phyloP scores from a whole-genome alignment of 2,113 vertebrate species.

The Lates calcarifer region DNA sequence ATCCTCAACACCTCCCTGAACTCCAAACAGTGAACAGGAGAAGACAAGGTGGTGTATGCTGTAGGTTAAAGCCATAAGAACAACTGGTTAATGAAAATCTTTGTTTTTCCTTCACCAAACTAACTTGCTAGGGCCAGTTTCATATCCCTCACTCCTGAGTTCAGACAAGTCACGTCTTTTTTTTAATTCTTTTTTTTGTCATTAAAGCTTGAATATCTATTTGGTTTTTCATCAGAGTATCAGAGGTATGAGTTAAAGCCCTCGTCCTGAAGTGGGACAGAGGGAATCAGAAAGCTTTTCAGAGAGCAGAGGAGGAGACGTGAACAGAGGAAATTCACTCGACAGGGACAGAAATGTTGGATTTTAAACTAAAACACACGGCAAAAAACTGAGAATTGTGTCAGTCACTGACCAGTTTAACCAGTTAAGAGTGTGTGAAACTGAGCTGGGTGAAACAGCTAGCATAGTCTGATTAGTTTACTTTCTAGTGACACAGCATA shows the following conservation, averaged over 20 bases:
- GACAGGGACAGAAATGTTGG: background rate
- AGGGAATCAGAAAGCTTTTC: constrained; percentile 58
- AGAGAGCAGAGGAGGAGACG: constrained; percentile 55
- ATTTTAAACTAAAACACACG: background rate
- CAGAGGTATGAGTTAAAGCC: constrained; percentile 72
- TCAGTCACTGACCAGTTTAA: background rate
- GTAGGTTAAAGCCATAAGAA: constrained; percentile 71
- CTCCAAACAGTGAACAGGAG: background rate
- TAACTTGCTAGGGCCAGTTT: constrained; percentile 55
- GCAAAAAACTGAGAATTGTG: background rate
- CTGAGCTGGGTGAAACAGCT: background rate
- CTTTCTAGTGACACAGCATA: background rate
- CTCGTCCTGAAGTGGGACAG: constrained; percentile 28
- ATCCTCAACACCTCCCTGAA: background rate
- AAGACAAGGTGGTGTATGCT: constrained; percentile 5
- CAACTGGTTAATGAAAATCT: constrained; percentile 44
- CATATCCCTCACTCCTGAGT: constrained; percentile 77
- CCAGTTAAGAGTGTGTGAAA: constrained; percentile 3
- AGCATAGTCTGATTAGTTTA: background rate
- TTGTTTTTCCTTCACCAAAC: constrained; percentile 22
- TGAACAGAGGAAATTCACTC: constrained; percentile 30
- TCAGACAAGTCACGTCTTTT: constrained; percentile 63
- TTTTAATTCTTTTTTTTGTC: constrained; percentile 29
- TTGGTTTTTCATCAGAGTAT: constrained; percentile 75
- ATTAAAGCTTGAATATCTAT: constrained; percentile 77